These are phyloP conservation scores for Eupeodes luniger DNA, from an alignment of 2,888 invertebrate genomes.

Conservation along the genomic window DNA sequence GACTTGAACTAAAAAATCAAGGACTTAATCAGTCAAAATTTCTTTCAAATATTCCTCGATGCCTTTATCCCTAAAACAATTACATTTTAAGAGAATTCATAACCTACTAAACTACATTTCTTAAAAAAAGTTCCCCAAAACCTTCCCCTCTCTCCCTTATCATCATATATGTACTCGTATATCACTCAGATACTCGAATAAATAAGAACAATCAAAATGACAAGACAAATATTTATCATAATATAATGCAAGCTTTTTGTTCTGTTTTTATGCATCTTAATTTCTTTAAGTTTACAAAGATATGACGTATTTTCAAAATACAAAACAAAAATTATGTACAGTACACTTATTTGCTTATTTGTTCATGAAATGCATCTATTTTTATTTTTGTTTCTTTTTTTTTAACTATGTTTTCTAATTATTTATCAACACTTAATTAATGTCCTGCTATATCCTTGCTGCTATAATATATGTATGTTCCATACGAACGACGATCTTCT, in stretches of 20 bases:
- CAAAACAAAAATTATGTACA: conserved; percentile 19
- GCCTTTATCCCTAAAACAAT: too few species aligned
- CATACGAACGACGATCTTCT: conserved; percentile 40
- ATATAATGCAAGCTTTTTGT: conserved; percentile 31
- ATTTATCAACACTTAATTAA: conserved; percentile 54
- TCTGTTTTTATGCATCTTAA: conserved; percentile 41
- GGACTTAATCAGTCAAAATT: too few species aligned
- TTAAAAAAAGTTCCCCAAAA: too few species aligned
- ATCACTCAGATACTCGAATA: not conserved
- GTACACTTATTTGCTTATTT: conserved; percentile 49
- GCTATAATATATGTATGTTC: conserved; percentile 1
- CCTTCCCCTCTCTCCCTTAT: too few species aligned
- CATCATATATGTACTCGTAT: not conserved
- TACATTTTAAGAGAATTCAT: too few species aligned
- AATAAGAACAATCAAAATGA: conserved; percentile 35
- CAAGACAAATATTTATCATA: conserved; percentile 43
- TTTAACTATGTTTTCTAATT: conserved; percentile 47
- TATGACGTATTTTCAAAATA: not conserved
- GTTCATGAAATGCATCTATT: conserved; percentile 67
- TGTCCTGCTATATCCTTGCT: conserved; percentile 58
- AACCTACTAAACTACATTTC: too few species aligned
- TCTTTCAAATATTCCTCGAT: too few species aligned
- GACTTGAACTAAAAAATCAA: too few species aligned
- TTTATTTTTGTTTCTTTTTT: conserved; percentile 33
- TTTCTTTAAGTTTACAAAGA: conserved; percentile 21